Base-by-base conservation (phyloP, 1,140 invertebrate species). In the Lordiphosa stackelbergi region DNA sequence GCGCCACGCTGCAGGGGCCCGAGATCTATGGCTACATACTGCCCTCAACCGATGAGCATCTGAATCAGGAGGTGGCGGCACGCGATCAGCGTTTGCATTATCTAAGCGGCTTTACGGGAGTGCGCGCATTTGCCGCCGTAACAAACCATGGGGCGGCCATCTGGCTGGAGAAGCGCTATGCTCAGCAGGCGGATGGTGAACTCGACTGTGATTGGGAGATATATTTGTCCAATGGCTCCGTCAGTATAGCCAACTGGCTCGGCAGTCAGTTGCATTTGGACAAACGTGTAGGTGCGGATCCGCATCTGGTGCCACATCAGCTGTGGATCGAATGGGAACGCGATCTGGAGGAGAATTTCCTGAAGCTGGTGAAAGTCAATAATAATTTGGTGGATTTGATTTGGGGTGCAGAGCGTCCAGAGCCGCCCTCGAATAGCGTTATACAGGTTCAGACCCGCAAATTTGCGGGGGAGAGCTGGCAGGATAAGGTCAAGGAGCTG, bases 101-200 rank as follows among this genome's bases (percentile, higher is more conserved):
- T 87, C 91, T 99, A 4, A 94, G 94, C 46, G 95, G 96, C 3
- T 99, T 97, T 88, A 93, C 91, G 51, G 97, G 97, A 2, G 93
- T 92, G 11, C 91, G 92, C 36, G 96, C 93, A 0, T 92, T 92
- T 2, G 95, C 93, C 0, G 90, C 97, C 2, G 90, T 98, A 3
- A 96, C 95, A 0, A 73, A 88, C 40, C 88, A 89, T n/a, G 91
- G 91, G 19, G 95, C 96, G 0, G 92, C 94, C 1, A 73, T 98
- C 12, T 98, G 97, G 97, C 95, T 96, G 2, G 94, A 98, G 85
- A 92, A 94, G 2, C 90, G 95, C 28, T 98, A 98, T 88, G 92
- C 93, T 70, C 87, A 93, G 16, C 93, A 93, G 71, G 95, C 95
- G 0, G 91, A 94, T 43, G 88, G 92, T 12, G 90, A 95, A 73